Evolutionary conservation across 2,113 vertebrate genomes (phyloP).

Genomic region (Podilymbus podiceps): DNA sequence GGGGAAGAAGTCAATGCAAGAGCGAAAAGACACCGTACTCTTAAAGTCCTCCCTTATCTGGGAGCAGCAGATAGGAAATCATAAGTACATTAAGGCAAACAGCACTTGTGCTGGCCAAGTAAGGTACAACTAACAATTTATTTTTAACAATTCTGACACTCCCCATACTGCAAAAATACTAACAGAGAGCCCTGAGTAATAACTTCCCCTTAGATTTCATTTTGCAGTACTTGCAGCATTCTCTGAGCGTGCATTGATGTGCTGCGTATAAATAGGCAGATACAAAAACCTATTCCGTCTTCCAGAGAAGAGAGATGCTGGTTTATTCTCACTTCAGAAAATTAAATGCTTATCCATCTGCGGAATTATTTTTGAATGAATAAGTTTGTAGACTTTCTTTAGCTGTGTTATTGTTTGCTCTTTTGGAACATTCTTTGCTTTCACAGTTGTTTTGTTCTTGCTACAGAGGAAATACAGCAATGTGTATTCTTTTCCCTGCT

Average conservation of each 20-base stretch:
- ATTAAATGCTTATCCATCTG: conserved; percentile 42
- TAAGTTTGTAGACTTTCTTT: background rate
- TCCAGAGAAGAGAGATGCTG: background rate
- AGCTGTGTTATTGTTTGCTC: background rate
- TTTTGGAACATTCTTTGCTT: background rate
- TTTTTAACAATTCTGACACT: background rate
- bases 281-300: background rate
- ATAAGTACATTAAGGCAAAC: background rate
- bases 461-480: conserved; percentile 9
- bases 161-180: background rate
- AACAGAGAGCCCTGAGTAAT: conserved; percentile 27
- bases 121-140: background rate
- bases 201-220: conserved; percentile 12
- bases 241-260: background rate
- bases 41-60: background rate
- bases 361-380: conserved; percentile 40
- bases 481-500: conserved; percentile 38
- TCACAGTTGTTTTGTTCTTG: conserved; percentile 10
- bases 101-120: background rate
- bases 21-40: background rate
- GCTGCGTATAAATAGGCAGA: conserved; percentile 35
- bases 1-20: background rate
- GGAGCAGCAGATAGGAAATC: background rate
- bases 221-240: background rate
- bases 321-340: conserved; percentile 26